Conservation (phyloP, 2,113 vertebrate genomes). For the Canis aureus region DNA sequence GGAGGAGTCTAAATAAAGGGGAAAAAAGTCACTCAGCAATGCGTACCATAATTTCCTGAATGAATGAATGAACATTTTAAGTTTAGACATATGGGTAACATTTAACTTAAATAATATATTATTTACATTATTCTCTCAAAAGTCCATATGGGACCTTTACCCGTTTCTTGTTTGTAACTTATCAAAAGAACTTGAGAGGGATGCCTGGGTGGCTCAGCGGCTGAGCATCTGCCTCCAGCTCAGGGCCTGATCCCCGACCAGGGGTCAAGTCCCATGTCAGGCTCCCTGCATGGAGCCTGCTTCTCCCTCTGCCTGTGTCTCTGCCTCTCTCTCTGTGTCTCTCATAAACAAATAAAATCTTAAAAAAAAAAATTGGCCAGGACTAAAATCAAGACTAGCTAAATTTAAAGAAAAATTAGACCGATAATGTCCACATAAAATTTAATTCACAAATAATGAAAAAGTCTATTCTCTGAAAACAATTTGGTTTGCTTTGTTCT, state of each 20-base stretch:
- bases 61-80: conserved; percentile 15
- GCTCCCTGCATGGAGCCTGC: no score
- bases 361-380: background rate
- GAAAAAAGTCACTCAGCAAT: background rate
- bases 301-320: no score
- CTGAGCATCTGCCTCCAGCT: no score
- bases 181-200: conserved; percentile 4
- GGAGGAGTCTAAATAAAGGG: background rate
- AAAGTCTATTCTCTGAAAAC: conserved; percentile 9
- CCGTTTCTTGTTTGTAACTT: background rate
- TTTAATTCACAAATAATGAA: conserved; percentile 54
- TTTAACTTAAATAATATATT: conserved; percentile 31
- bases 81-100: background rate
- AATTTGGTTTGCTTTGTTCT: conserved; percentile 50
- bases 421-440: conserved; percentile 2
- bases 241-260: no score
- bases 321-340: no score
- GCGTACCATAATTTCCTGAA: background rate
- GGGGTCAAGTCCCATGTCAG: no score
- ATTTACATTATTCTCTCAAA: conserved; percentile 42
- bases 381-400: background rate
- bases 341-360: background rate
- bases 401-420: conserved; percentile 55
- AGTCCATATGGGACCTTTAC: background rate
- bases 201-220: no score